Percentiles rank a stretch among this genome's conserved stretches.
Evolutionary conservation across 2,888 invertebrate species (phyloP).

Genomic region (Liposcelis brunnea): DNA sequence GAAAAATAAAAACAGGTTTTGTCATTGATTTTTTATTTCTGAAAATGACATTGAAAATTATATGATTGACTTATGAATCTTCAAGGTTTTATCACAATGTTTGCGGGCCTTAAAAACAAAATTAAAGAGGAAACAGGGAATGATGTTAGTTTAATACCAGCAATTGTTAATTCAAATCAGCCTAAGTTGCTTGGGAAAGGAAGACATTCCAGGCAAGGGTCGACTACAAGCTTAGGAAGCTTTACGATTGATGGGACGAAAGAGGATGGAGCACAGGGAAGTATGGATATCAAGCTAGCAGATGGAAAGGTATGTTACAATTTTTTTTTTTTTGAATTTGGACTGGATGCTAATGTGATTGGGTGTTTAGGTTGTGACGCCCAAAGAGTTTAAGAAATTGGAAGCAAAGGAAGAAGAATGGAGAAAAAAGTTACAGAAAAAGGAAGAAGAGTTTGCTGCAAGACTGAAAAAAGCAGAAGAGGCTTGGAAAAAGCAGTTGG

Average conservation of each 20-base stretch:
- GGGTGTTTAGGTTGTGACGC: slow-evolving; percentile 17
- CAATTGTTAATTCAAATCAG: slow-evolving; percentile 23
- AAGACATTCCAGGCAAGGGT: slow-evolving; percentile 29
- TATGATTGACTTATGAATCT: too few relatives aligned
- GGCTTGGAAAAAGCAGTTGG: slow-evolving; percentile 14
- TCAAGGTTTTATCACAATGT: slow-evolving; percentile 36
- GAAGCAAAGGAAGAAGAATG: slow-evolving; percentile 48
- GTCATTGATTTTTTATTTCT: too few relatives aligned
- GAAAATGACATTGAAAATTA: too few relatives aligned
- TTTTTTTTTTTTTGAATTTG: not conserved
- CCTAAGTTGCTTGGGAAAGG: slow-evolving; percentile 32
- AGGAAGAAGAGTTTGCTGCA: slow-evolving; percentile 19
- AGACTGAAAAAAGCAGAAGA: slow-evolving; percentile 20
- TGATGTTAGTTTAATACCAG: slow-evolving; percentile 43
- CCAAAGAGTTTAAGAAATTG: slow-evolving; percentile 26
- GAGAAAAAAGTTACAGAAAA: slow-evolving; percentile 25
- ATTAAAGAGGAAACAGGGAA: slow-evolving; percentile 78
- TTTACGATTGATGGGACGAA: slow-evolving; percentile 24
- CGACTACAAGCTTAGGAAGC: slow-evolving; percentile 28
- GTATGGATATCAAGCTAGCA: slow-evolving; percentile 25
- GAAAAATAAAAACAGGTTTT: too few relatives aligned
- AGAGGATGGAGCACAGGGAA: slow-evolving; percentile 23
- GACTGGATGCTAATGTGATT: slow-evolving; percentile 1
- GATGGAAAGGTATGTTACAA: slow-evolving; percentile 23
- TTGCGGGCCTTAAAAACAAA: slow-evolving; percentile 74